A percentile compares a stretch with the other conserved stretches of the same genome.
phyloP scores from a whole-genome alignment of 2,113 vertebrate species.

The Xyliphius kryptos region DNA sequence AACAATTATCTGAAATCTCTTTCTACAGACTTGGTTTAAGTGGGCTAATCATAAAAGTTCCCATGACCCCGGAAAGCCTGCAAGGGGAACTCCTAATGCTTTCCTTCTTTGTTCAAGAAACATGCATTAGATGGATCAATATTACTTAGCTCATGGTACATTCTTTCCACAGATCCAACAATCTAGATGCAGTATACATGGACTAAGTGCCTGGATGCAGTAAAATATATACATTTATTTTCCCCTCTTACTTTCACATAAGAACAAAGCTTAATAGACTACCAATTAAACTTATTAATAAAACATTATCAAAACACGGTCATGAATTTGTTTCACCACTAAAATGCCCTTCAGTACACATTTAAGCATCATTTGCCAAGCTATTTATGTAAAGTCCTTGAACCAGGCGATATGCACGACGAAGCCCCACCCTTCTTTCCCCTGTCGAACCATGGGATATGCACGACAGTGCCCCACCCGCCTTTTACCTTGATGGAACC shows the following conservation, averaged over 20 bases:
- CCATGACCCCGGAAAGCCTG: constrained; percentile 14
- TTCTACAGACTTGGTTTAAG: constrained; percentile 4
- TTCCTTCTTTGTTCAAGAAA: constrained; percentile 3
- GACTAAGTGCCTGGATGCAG: neutral
- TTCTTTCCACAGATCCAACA: constrained; percentile 1
- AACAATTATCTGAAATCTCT: neutral
- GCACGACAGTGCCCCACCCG: too few species aligned
- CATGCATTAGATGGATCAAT: constrained; percentile 23
- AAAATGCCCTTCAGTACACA: too few species aligned
- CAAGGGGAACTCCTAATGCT: constrained; percentile 4
- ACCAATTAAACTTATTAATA: constrained; percentile 9
- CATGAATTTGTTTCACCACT: too few species aligned
- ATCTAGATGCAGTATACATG: neutral
- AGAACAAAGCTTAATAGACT: constrained; percentile 11
- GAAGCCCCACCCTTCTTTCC: too few species aligned
- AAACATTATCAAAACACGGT: constrained; percentile 1
- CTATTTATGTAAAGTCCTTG: too few species aligned
- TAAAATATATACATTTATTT: neutral
- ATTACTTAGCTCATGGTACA: constrained; percentile 13
- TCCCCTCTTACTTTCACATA: neutral
- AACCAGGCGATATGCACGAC: too few species aligned
- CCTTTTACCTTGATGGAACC: too few species aligned
- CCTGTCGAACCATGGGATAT: too few species aligned
- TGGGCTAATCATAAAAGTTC: constrained; percentile 17
- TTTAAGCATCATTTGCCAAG: too few species aligned